Conservation (phyloP, 1,140 invertebrate species). For the Diuraphis noxia region DNA sequence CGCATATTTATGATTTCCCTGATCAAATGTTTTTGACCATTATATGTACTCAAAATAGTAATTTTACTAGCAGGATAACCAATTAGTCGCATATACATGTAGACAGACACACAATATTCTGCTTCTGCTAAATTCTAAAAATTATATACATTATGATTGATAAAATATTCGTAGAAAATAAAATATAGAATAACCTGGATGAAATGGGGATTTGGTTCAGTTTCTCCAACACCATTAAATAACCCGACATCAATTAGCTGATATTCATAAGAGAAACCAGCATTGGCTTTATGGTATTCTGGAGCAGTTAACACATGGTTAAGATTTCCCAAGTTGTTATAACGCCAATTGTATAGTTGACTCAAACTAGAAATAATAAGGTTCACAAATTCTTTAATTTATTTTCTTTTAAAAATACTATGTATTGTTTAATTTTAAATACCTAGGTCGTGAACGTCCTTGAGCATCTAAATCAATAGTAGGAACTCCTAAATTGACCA, state of each 20-base stretch:
- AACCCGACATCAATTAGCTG: slow-evolving; percentile 96
- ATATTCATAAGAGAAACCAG: slow-evolving; percentile 91
- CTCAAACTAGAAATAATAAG: slow-evolving; percentile 73
- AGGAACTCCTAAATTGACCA: slow-evolving; percentile 94
- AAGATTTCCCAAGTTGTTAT: slow-evolving; percentile 92
- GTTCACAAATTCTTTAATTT: not conserved
- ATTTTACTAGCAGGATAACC: slow-evolving; percentile 98
- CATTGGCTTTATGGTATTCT: slow-evolving; percentile 88
- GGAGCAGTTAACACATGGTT: slow-evolving; percentile 78
- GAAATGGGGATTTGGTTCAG: slow-evolving; percentile 97
- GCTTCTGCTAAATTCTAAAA: slow-evolving; percentile 95
- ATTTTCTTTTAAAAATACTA: not conserved
- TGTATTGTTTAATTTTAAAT: slow-evolving; percentile 51
- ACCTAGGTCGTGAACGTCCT: slow-evolving; percentile 87
- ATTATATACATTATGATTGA: slow-evolving; percentile 21
- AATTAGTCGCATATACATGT: slow-evolving; percentile 97
- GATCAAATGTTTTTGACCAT: slow-evolving; percentile 98
- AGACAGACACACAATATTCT: slow-evolving; percentile 96
- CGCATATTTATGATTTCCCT: slow-evolving; percentile 92
- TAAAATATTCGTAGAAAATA: slow-evolving; percentile 18
- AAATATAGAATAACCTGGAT: slow-evolving; percentile 75
- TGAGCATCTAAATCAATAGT: slow-evolving; percentile 97
- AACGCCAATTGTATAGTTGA: slow-evolving; percentile 96
- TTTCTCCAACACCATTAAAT: slow-evolving; percentile 95
- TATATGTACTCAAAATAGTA: slow-evolving; percentile 98